Evolutionary conservation across 1,140 invertebrate genomes (phyloP).

Genomic region (Rhagoletis pomonella): DNA sequence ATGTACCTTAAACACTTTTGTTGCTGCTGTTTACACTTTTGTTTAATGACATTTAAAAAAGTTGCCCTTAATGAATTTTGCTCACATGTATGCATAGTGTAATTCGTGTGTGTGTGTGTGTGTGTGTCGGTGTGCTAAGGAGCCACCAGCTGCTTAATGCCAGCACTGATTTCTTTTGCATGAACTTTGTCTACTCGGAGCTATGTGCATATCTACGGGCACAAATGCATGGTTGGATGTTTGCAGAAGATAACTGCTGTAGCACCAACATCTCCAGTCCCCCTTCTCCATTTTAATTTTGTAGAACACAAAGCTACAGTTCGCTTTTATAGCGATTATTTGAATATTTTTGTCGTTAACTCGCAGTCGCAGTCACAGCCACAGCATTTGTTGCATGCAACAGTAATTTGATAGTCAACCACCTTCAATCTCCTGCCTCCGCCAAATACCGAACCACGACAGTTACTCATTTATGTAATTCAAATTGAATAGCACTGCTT

Average conservation of each 20-base stretch:
- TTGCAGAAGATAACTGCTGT: constrained; percentile 13
- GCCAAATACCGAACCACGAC: not conserved
- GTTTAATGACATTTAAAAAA: not conserved
- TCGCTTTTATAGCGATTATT: constrained; percentile 32
- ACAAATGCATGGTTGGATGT: not conserved
- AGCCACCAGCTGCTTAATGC: not conserved
- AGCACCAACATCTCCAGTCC: not conserved
- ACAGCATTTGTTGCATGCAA: constrained; percentile 35
- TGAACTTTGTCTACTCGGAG: not conserved
- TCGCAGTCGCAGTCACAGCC: not conserved
- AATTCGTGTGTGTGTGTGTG: not conserved
- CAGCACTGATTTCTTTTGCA: constrained; percentile 4
- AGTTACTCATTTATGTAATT: constrained; percentile 9
- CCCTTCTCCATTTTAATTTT: not conserved
- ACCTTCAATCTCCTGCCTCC: not conserved
- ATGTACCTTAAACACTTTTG: no score
- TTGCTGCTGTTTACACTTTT: no score
- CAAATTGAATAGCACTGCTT: not conserved
- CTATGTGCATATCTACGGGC: not conserved
- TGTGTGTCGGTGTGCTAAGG: not conserved
- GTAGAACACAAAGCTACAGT: not conserved
- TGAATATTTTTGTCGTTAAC: constrained; percentile 50
- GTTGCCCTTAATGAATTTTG: not conserved
- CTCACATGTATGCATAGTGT: not conserved
- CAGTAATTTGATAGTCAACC: not conserved